Base-by-base conservation (phyloP, 1,140 invertebrate species). In the Heliconius himera region DNA sequence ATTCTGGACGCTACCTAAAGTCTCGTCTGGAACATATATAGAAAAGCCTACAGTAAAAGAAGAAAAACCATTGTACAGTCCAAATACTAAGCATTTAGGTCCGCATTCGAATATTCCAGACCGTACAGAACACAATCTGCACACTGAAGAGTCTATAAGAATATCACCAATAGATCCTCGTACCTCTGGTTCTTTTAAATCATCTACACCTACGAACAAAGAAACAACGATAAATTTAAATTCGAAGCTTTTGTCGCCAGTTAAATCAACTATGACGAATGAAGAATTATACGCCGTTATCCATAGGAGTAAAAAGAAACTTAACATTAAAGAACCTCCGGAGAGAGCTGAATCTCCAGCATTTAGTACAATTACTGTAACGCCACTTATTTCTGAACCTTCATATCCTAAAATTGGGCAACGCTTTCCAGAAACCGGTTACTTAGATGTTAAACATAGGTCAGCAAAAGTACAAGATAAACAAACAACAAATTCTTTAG, bases 281-380 rank as follows among this genome's bases (percentile, higher is more conserved):
- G 97, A 97, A 88, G 97, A 97, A 87, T 88, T 97, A 0, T 97
- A 97, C 83, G 96, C 97, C 8, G 96, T 97, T 16, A 97, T 97
- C 74, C 97, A 97, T 86, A 97, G 97, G 90, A 97, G 96, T 70
- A 97, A 97, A 87, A 97, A 96, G 87, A 96, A 96, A 85, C 94
- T 97, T 54, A 97, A 97, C 83, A 97, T 97, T 77, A 96, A 95
- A 85, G 95, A 96, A 81, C 94, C 91, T 8, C 88, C 96, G 0
- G 95, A 96, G 33, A 95, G 94, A 87, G 85, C 95, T 6, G 91
- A 90, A 26, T 96, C 96, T 0, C 95, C 96, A 1, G 94, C 95
- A 11, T 88, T 95, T 20, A 95, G 94, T 8, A 94, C 93, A 36
- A 90, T 90, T 38, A 95, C 93, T 89, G 88, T 95, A 77, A 95